A percentile compares a stretch with the other conserved stretches of the same genome.
These are phyloP conservation scores for Mus caroli DNA, from an alignment of 2,797 vertebrate species.

Conservation along the genomic window DNA sequence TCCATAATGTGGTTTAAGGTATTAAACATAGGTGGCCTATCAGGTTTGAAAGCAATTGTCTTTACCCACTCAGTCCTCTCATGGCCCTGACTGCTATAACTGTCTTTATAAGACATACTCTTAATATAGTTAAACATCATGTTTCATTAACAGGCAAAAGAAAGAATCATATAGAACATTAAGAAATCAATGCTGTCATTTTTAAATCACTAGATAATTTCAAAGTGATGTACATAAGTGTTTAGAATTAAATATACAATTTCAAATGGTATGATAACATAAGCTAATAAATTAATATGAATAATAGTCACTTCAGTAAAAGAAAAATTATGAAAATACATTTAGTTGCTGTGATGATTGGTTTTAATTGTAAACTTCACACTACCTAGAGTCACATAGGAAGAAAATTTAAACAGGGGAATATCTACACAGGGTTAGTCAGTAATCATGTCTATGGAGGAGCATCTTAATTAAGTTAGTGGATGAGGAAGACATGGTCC, in stretches of 20 bases:
- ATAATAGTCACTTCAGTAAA: not conserved
- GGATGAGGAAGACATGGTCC: not conserved
- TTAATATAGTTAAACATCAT: not conserved
- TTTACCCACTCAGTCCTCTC: not conserved
- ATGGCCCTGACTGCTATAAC: not conserved
- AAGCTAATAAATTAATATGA: not conserved
- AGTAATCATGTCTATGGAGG: not conserved
- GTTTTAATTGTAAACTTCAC: not conserved
- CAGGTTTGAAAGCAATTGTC: not conserved
- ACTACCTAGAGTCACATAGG: not conserved
- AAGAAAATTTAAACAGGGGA: not conserved
- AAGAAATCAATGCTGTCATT: not conserved
- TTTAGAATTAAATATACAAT: not conserved
- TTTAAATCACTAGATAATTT: not conserved
- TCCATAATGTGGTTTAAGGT: not conserved
- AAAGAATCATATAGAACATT: not conserved
- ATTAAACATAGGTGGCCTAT: not conserved
- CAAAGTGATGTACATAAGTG: constrained; percentile 2
- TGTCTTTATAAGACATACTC: not conserved
- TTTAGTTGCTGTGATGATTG: not conserved
- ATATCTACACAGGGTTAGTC: not conserved
- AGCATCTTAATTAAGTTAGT: not conserved
- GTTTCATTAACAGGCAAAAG: not conserved
- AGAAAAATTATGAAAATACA: not conserved
- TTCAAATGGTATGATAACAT: not conserved